Evolutionary conservation across 2,113 vertebrate genomes (phyloP).

Genomic region (Cettia cetti): DNA sequence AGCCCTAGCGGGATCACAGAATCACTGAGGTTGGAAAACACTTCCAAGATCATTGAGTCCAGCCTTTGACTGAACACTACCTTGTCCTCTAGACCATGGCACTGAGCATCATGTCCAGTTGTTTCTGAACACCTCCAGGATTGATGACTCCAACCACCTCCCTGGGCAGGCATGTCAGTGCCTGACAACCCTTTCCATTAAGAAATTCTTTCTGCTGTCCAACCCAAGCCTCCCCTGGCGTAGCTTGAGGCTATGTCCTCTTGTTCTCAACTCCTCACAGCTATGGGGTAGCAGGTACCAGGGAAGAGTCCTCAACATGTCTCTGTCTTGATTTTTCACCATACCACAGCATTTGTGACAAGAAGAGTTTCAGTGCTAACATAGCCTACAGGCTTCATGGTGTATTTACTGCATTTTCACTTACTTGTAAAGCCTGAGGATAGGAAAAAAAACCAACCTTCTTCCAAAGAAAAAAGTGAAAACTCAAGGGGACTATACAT

Average conservation of each 20-base stretch:
- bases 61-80: background rate
- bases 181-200: too few relatives aligned
- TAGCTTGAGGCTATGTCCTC: background rate
- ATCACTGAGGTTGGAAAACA: background rate
- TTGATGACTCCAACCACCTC: background rate
- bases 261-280: background rate
- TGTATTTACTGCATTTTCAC: background rate
- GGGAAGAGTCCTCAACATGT: background rate
- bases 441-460: background rate
- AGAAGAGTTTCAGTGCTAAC: background rate
- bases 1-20: background rate
- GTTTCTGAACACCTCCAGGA: background rate
- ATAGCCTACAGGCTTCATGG: background rate
- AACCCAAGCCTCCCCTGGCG: background rate
- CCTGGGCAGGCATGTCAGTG: background rate
- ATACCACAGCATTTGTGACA: background rate
- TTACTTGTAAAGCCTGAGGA: background rate
- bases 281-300: background rate
- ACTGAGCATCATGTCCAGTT: background rate
- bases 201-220: background rate
- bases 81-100: background rate
- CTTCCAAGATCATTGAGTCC: background rate
- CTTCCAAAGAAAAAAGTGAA: background rate
- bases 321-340: background rate
- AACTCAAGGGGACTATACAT: background rate